A percentile compares a stretch with the other conserved stretches of the same genome.
Conservation (phyloP, 2,888 invertebrate genomes). For the Acheta domesticus region DNA sequence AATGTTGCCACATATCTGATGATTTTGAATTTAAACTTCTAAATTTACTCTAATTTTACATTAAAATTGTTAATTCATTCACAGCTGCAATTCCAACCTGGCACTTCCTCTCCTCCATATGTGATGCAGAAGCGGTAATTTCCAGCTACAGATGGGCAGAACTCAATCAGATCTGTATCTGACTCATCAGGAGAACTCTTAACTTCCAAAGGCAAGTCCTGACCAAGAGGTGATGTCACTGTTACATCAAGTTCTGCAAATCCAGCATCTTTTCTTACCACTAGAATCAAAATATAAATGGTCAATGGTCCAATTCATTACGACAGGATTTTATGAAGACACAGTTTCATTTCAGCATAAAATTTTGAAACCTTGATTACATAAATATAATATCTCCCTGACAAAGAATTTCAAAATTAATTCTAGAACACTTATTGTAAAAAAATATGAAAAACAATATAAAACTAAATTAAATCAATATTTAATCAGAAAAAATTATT, state of each 20-base stretch:
- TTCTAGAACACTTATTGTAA: too few relatives aligned
- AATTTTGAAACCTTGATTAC: too few relatives aligned
- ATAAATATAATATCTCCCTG: too few relatives aligned
- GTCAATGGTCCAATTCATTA: neutral
- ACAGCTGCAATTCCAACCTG: conserved; percentile 44
- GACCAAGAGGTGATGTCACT: conserved; percentile 82
- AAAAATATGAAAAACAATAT: too few relatives aligned
- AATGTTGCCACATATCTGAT: too few relatives aligned
- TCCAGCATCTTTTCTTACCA: conserved; percentile 65
- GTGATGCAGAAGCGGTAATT: conserved; percentile 62
- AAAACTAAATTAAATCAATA: too few relatives aligned
- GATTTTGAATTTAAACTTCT: too few relatives aligned
- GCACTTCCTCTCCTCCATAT: conserved; percentile 56
- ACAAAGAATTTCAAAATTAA: too few relatives aligned
- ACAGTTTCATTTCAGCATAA: too few relatives aligned
- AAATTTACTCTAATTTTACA: neutral
- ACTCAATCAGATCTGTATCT: conserved; percentile 68
- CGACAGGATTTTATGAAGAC: too few relatives aligned
- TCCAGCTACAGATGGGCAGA: conserved; percentile 81
- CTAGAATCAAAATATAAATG: neutral
- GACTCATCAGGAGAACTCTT: conserved; percentile 62
- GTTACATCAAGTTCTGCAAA: conserved; percentile 82
- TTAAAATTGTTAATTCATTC: neutral
- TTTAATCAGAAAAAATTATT: too few relatives aligned
- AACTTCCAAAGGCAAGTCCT: conserved; percentile 76